Evolutionary conservation across 2,797 vertebrate species (phyloP).

Genomic region (Xerus rutilus): DNA sequence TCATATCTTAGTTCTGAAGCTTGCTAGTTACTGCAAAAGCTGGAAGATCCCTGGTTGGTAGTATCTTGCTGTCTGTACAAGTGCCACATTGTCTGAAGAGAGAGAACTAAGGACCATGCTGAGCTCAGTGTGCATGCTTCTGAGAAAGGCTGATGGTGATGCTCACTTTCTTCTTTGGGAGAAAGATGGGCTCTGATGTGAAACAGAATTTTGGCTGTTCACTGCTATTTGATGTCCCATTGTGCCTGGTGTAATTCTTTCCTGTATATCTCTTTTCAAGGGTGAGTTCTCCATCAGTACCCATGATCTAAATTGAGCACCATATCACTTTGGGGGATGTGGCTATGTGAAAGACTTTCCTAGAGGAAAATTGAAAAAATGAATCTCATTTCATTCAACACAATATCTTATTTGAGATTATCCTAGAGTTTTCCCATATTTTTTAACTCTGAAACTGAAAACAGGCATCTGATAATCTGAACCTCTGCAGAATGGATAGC

Average conservation of each 20-base stretch:
- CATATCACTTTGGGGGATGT: not conserved
- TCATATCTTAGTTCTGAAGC: not conserved
- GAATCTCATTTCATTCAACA: not conserved
- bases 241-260: not conserved
- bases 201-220: not conserved
- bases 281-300: not conserved
- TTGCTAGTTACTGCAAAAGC: not conserved
- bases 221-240: not conserved
- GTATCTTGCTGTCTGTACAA: not conserved
- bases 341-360: not conserved
- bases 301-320: not conserved
- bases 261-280: not conserved
- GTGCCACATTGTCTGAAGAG: not conserved
- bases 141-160: not conserved
- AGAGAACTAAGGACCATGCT: not conserved
- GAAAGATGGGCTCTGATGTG: not conserved
- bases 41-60: not conserved
- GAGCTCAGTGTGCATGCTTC: not conserved
- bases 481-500: not conserved
- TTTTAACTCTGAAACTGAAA: not conserved
- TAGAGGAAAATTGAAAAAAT: not conserved
- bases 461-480: not conserved
- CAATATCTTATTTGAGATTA: not conserved
- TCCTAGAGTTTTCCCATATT: not conserved
- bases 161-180: not conserved